Evolutionary conservation across 2,888 invertebrate genomes (phyloP), one percentile per base, ranked within the genome.

Genomic region (Sinopyrophorus schimmeli): DNA sequence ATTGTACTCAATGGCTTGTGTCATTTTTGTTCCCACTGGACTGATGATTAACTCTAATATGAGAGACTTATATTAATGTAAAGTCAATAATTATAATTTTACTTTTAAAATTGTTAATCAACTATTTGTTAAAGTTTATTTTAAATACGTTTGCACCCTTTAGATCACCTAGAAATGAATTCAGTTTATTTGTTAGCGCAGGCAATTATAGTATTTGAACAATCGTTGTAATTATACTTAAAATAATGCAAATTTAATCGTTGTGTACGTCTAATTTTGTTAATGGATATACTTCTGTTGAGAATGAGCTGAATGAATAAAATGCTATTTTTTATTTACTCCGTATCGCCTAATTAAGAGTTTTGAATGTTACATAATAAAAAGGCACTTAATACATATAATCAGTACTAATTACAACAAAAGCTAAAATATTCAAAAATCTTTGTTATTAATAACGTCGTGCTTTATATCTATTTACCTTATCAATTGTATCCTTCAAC

Each of bases 1-100:
- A 91, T 49, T 48, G 18, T 20, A 30, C 20, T 23, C 28, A 59
- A 64, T 64, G 12, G 35, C n/a, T 30, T 38, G 43, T 46, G 46
- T 39, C 44, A 41, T 51, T 46, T 30, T n/a, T n/a, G n/a, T n/a
- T n/a, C n/a, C n/a, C n/a, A n/a, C 14, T 23, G 10, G 11, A 20
- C 20, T 35, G 14, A 20, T 17, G 15, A 17, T 35, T 21, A 35
- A 14, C 9, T 21, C 9, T 21, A 21, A n/a, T 21, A 5, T 21
- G 9, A 21, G 9, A 21, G 11, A n/a, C 3, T 35, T 35, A 20
- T 21, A 21, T 34, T 21, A 4, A 5, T 20, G 23, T 35, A 7
- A 35, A 35, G 35, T 35, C 35, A 24, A 24, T 35, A 24, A 15
- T 23, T 16, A 11, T 35, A 35, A 9, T 14, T 3, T 16, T 23